Evolutionary conservation across 2,113 vertebrate genomes (phyloP).

Genomic region (Notiomystis cincta): DNA sequence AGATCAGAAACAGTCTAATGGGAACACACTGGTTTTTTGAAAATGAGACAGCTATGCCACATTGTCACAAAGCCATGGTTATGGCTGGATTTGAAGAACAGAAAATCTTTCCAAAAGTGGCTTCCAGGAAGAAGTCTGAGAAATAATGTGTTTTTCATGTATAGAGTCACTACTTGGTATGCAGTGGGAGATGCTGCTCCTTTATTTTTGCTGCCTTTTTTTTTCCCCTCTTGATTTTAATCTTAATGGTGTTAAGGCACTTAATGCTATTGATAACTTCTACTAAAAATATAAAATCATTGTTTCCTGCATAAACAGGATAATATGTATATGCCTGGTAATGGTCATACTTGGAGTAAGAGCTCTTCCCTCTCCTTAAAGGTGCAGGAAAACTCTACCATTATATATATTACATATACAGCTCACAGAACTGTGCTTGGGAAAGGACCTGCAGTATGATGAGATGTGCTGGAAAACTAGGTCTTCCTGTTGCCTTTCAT

Average conservation of each 20-base stretch:
- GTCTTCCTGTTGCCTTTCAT: not conserved
- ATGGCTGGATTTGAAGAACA: not conserved
- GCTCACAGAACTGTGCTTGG: not conserved
- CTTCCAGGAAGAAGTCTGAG: not conserved
- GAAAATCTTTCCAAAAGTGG: not conserved
- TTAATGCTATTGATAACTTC: not conserved
- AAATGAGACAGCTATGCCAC: not conserved
- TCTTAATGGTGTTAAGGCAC: not conserved
- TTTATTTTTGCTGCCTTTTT: not conserved
- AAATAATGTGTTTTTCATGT: not conserved
- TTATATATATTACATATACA: not conserved
- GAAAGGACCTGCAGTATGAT: not conserved
- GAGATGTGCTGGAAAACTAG: not conserved
- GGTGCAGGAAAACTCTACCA: not conserved
- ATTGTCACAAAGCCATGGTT: not conserved
- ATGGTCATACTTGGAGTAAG: not conserved
- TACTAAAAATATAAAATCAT: not conserved
- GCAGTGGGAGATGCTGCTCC: not conserved
- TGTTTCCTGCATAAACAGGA: not conserved
- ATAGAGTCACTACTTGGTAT: not conserved
- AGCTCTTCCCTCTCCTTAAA: not conserved
- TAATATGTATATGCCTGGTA: not conserved
- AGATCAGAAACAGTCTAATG: conserved; percentile 1
- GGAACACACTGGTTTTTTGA: not conserved
- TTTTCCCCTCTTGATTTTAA: not conserved